These are phyloP conservation scores for Vanessa cardui DNA, from an alignment of 2,888 invertebrate genomes.

Conservation along the genomic window DNA sequence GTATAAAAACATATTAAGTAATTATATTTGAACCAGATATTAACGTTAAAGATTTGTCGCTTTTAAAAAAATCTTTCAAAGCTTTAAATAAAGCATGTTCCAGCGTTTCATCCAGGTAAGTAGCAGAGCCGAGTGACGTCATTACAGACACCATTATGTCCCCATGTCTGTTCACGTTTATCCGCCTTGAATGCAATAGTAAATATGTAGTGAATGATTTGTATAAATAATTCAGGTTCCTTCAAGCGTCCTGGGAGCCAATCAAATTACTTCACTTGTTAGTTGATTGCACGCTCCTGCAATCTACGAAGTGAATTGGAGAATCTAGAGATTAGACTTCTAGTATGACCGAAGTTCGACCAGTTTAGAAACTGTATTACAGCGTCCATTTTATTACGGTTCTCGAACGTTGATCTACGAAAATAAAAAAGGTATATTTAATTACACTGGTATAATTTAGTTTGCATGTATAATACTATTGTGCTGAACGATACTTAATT, in stretches of 20 bases:
- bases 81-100: background rate
- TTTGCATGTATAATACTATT: no score
- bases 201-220: slow-evolving; percentile 52
- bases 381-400: slow-evolving; percentile 6
- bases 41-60: no score
- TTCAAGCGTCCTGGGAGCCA: slow-evolving; percentile 52
- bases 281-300: slow-evolving; percentile 45
- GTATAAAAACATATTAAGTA: no score
- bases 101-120: background rate
- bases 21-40: no score
- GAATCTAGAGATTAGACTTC: slow-evolving; percentile 16
- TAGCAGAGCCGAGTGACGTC: background rate
- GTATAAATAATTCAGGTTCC: slow-evolving; percentile 63
- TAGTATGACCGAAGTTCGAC: slow-evolving; percentile 12
- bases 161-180: background rate
- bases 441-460: no score
- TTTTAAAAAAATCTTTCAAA: no score
- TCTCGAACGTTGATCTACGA: background rate
- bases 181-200: slow-evolving; percentile 32
- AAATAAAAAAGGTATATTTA: background rate
- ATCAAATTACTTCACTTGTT: slow-evolving; percentile 71
- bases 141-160: background rate
- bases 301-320: slow-evolving; percentile 21
- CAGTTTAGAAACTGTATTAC: slow-evolving; percentile 13
- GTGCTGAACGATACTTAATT: no score